Evolutionary conservation across 2,113 vertebrate species (phyloP).

Genomic region (Scomber colias): DNA sequence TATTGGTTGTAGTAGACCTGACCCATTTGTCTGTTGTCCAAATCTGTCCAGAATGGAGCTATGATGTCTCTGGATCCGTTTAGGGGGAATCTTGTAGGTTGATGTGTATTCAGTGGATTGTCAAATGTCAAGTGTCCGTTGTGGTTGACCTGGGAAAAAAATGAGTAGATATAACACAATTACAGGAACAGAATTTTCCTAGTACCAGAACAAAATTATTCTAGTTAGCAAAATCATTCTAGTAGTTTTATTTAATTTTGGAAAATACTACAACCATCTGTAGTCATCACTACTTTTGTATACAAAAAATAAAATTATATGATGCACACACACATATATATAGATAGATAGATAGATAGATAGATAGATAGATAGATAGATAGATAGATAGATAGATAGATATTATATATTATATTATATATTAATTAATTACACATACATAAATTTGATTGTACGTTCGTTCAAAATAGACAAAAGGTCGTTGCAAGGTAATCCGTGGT

Average conservation of each 20-base stretch:
- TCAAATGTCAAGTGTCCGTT: slow-evolving; percentile 82
- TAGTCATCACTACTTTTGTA: no score
- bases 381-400: no score
- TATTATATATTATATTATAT: no score
- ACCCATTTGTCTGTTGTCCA: slow-evolving; percentile 68
- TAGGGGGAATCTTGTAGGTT: slow-evolving; percentile 56
- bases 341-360: no score
- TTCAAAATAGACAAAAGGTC: slow-evolving; percentile 52
- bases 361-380: no score
- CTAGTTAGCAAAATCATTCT: no score
- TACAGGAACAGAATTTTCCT: no score
- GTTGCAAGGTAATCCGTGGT: slow-evolving; percentile 36
- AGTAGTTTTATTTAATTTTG: no score
- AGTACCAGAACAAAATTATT: no score
- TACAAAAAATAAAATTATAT: no score
- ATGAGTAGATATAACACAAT: background rate
- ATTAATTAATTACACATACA: slow-evolving; percentile 55
- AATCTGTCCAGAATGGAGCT: slow-evolving; percentile 74
- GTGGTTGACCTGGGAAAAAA: slow-evolving; percentile 75
- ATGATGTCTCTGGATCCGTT: slow-evolving; percentile 35
- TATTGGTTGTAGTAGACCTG: slow-evolving; percentile 69
- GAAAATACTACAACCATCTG: background rate
- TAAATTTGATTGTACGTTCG: slow-evolving; percentile 29
- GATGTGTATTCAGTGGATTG: accelerated
- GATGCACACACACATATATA: no score